Base-by-base conservation (phyloP, 2,797 vertebrate genomes). In the Lagocephalus sceleratus region DNA sequence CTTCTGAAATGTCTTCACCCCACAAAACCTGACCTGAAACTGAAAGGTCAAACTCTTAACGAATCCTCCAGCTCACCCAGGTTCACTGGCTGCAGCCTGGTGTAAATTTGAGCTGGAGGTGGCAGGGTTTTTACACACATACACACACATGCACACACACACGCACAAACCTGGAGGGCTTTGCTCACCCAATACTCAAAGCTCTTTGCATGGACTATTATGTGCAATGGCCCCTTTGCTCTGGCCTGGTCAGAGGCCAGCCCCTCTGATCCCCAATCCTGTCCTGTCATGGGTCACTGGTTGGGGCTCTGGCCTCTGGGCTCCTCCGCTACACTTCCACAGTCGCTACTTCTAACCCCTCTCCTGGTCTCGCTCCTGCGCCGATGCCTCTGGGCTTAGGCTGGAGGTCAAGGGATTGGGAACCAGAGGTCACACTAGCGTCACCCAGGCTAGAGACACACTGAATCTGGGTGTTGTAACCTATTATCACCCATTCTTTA, bases 221-320 rank as follows among this genome's bases (percentile, higher is more conserved):
- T 90, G 88, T 85, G 43, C 80, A 79, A 72, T 71, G 88, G 90
- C 85, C 86, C 85, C 73, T 74, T 78, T 78, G 85, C 84, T 82
- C 41, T 74, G 84, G 77, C 85, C 79, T 55, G 83, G 83, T 91
- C 92, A 94, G 90, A 91, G 92, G 89, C 88, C 88, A 88, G 84
- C 54, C 89, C 88, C 90, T 93, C 87, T 91, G 89, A 93, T 88
- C 87, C 89, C 85, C 92, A 94, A 94, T 90, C 86, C 88, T 89
- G 91, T 91, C 91, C 81, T 90, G 90, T 90, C 91, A 94, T 89
- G 95, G 95, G 94, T 98, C 94, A 97, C 57, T 86, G 91, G 87
- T 92, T 87, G 88, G 90, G 89, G 89, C 90, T 86, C 59, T 78
- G 73, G 84, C 90, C 92, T 84, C 89, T 78, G 75, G 86, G 77